Evolutionary conservation across 2,797 vertebrate species (phyloP), one percentile per base, ranked within the genome.

Genomic region (Eulemur coronatus): DNA sequence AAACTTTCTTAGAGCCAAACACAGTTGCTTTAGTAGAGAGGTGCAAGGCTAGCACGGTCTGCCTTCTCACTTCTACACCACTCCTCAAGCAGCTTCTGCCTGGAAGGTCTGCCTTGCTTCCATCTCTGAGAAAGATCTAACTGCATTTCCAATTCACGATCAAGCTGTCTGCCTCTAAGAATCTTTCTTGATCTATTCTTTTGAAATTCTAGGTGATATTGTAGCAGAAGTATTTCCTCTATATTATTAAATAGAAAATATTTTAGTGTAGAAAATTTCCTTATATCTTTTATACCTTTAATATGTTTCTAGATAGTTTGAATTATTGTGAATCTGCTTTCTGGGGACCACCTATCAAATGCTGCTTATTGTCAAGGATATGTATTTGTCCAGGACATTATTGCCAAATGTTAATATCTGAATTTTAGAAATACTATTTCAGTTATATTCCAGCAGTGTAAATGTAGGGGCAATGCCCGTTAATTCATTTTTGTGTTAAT

Each of bases 321-420:
- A 84, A 13, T 84, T 79, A 48, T 52, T 65, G 2, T 67, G 63
- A 73, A 65, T 84, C 50, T 84, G 30, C 78, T 20, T 81, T 63
- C 46, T 76, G 57, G n/a, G 30, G 30, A 38, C 33, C 5, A 85
- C 10, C 3, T 84, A 18, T 38, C 38, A 73, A 84, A 85, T 57
- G 41, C 20, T 38, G 12, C 4, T 63, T 9, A 85, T 81, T 87
- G 11, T 84, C 38, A 95, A 84, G 9, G 10, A 63, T 65, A 75
- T 30, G 1, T 81, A 43, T 86, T 70, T 93, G 63, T n/a, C 18
- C 38, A 52, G 18, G 22, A 57, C 7, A 57, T 73, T 46, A 57
- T 52, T 91, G 20, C 57, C 52, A 86, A 89, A 86, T 82, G 78
- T 5, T 86, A 69, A 78, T 55, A 52, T 79, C 41, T 84, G 28